These are phyloP conservation scores for Nephrotoma guestfalica DNA, from an alignment of 2,888 invertebrate genomes.

Conservation along the genomic window DNA sequence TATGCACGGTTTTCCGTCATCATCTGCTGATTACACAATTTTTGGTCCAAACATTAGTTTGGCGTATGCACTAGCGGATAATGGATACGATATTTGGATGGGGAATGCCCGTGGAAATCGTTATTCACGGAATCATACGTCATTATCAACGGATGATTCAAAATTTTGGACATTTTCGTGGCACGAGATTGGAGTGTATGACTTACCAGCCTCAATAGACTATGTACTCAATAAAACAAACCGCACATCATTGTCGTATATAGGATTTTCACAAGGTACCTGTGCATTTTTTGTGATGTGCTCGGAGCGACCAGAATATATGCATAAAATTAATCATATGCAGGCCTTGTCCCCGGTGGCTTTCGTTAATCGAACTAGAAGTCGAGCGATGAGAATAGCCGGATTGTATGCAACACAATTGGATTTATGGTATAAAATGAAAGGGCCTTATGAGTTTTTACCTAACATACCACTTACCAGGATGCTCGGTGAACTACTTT, in stretches of 20 bases:
- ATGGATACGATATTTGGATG: background rate
- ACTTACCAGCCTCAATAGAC: conserved; percentile 64
- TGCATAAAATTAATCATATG: conserved; percentile 42
- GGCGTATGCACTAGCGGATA: background rate
- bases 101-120: background rate
- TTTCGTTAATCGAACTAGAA: conserved; percentile 37
- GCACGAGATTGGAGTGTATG: conserved; percentile 61
- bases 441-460: conserved; percentile 37
- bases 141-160: background rate
- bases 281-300: conserved; percentile 45
- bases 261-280: conserved; percentile 58
- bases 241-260: conserved; percentile 43
- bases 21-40: background rate
- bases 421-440: background rate
- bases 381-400: conserved; percentile 21
- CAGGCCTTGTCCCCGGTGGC: conserved; percentile 49
- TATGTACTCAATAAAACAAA: conserved; percentile 38
- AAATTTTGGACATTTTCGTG: background rate
- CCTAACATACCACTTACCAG: conserved; percentile 37
- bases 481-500: conserved; percentile 34
- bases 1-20: background rate
- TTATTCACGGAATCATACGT: background rate
- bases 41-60: background rate
- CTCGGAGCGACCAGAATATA: conserved; percentile 41
- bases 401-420: background rate